These are phyloP conservation scores for Etheostoma perlongum DNA, from an alignment of 2,797 vertebrate species.

Conservation along the genomic window DNA sequence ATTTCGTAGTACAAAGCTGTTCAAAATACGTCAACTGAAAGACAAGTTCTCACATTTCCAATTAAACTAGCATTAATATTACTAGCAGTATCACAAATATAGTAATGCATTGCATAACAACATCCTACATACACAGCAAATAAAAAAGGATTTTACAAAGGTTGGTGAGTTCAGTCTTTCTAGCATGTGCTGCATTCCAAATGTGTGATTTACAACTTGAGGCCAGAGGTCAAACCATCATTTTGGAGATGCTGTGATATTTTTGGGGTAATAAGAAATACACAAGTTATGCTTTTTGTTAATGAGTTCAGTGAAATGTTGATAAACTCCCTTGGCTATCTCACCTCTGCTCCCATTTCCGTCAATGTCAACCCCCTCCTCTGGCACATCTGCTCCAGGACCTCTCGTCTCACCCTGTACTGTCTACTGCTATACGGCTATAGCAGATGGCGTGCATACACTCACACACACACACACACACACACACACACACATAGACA, in stretches of 20 bases:
- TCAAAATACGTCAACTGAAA: no score
- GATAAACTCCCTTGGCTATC: constrained; percentile 40
- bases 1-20: no score
- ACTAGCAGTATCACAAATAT: no score
- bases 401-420: constrained; percentile 55
- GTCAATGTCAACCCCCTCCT: constrained; percentile 58
- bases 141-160: not conserved
- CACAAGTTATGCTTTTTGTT: constrained; percentile 11
- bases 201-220: constrained; percentile 8
- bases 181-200: not conserved
- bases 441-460: constrained; percentile 65
- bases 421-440: constrained; percentile 48
- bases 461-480: constrained; percentile 33
- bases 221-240: constrained; percentile 4
- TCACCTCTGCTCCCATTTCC: constrained; percentile 58
- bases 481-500: constrained; percentile 14
- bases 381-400: constrained; percentile 68
- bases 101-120: no score
- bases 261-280: constrained; percentile 1
- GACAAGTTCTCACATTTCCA: no score
- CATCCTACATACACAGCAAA: not conserved
- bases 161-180: not conserved
- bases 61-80: no score
- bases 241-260: constrained; percentile 2
- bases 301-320: constrained; percentile 32